phyloP scores from a whole-genome alignment of 2,113 vertebrate species.

The Spea multiplicata region DNA sequence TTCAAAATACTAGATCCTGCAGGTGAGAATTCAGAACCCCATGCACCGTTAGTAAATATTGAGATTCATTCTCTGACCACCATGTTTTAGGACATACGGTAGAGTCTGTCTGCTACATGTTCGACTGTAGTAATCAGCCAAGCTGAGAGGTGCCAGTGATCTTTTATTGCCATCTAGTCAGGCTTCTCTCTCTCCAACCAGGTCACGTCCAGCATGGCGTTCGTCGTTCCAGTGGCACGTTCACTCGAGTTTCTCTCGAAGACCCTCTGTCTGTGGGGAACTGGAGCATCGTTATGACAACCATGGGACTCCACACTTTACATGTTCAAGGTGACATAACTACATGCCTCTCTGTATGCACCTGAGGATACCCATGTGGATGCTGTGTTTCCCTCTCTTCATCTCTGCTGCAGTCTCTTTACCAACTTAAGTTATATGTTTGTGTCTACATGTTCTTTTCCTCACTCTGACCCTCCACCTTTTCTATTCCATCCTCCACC shows the following conservation, averaged over 20 bases:
- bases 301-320: slow-evolving; percentile 62
- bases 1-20: slow-evolving; percentile 68
- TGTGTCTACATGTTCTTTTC: neutral
- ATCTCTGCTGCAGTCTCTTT: too few species aligned
- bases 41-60: too few species aligned
- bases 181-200: slow-evolving; percentile 3
- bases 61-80: too few species aligned
- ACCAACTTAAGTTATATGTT: too few species aligned
- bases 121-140: neutral
- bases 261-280: slow-evolving; percentile 64
- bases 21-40: slow-evolving; percentile 57
- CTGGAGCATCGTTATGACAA: slow-evolving; percentile 67
- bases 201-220: slow-evolving; percentile 52
- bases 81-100: too few species aligned
- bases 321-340: slow-evolving; percentile 70
- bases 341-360: neutral
- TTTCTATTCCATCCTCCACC: neutral
- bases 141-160: neutral
- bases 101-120: too few species aligned
- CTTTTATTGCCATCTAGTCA: too few species aligned
- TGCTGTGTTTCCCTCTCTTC: too few species aligned
- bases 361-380: neutral
- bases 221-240: slow-evolving; percentile 60
- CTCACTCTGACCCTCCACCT: neutral
- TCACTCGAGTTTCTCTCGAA: slow-evolving; percentile 68